Base-by-base conservation (phyloP, 2,888 invertebrate species). In the Chymomyza caudatula region DNA sequence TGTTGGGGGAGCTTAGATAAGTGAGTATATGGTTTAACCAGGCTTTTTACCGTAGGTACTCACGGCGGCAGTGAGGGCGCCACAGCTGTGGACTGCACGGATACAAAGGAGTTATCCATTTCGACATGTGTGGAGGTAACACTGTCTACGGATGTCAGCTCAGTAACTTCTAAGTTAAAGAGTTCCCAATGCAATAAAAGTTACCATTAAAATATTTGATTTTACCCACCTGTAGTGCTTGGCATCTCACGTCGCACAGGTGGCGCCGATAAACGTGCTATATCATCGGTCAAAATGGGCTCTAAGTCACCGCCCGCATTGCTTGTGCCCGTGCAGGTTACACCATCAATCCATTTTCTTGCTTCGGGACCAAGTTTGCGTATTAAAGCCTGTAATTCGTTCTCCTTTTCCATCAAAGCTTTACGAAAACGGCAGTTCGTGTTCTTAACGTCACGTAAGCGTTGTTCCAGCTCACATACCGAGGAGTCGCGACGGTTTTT, bases 391-490 rank as follows among this genome's bases (percentile, higher is more conserved):
- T 96, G 95, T 74, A 96, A 90, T 85, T 96, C 96, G 55, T 94
- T 94, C 88, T 96, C 96, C 85, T 94, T 94, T 77, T 97, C 96
- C 90, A 96, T 92, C 67, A 98, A 92, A 44, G 96, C 94, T 85
- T 96, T 95, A 20, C 95, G 91, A 89, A 95, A 97, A 71, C 95
- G 93, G 77, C 95, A 95, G 91, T 98, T 98, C 85, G 95, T 94
- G 75, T 94, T 93, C 76, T 96, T 94, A 17, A 96, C 94, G 88
- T 96, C 96, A 87, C 95, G 95, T 86, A 97, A 91, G 67, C 95
- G 93, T 69, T 95, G 93, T 88, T 97, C 96, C 68, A 97, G 91
- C 89, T 96, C 96, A 54, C 95, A 96, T 0, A 95, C 94, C 5
- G 95, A 95, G 0, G 96, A 96, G 82, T 96, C 95, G 73, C 96